A percentile compares a stretch with the other conserved stretches of the same genome.
These are phyloP conservation scores for Carcinoscorpius rotundicauda DNA, from an alignment of 1,140 invertebrate species.

Conservation along the genomic window DNA sequence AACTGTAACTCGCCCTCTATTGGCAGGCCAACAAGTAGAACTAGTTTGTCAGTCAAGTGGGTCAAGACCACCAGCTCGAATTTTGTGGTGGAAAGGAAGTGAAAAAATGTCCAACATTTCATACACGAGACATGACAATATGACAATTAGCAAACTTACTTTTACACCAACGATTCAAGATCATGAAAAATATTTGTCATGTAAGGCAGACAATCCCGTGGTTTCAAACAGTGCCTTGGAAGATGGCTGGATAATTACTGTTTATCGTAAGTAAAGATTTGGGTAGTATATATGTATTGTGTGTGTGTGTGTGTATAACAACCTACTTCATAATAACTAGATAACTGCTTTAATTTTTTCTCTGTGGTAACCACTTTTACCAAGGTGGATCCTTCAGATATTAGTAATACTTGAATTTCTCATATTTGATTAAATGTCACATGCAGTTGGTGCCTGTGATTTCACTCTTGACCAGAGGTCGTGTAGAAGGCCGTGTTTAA, in stretches of 20 bases:
- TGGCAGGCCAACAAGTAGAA: constrained; percentile 60
- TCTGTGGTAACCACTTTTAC: no score
- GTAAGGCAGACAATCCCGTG: constrained; percentile 62
- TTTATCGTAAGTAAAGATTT: no score
- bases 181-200: constrained; percentile 64
- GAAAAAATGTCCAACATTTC: neutral
- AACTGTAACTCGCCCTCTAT: constrained; percentile 45
- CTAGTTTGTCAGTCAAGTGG: constrained; percentile 68
- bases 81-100: constrained; percentile 61
- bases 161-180: constrained; percentile 54
- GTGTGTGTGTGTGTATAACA: no score
- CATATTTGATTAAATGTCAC: no score
- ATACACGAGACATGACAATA: constrained; percentile 16
- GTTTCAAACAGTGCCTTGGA: constrained; percentile 19
- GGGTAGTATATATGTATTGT: no score
- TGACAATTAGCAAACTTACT: constrained; percentile 21
- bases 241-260: constrained; percentile 3
- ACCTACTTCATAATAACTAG: no score
- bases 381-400: no score
- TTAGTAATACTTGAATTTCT: no score
- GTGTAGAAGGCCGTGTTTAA: no score
- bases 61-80: constrained; percentile 65
- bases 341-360: no score
- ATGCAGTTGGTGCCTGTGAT: no score
- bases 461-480: no score